These are phyloP conservation scores for Chondrilla cf. caribensis DNA, from an alignment of 37 sponge, comb jelly and placozoan genomes.

Conservation along the genomic window DNA sequence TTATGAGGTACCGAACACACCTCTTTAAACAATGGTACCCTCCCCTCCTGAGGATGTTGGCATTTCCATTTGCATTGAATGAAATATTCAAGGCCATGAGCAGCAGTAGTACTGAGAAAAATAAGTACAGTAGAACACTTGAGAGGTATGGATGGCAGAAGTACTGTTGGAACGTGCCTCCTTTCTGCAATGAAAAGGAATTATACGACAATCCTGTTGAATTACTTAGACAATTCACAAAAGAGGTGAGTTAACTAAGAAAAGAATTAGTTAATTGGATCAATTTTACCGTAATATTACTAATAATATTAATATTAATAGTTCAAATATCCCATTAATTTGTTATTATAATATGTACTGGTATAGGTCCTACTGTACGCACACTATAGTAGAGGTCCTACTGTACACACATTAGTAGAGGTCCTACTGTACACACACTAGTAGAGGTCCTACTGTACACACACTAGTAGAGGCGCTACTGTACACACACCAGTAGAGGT, in stretches of 20 bases:
- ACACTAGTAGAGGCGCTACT: too few relatives aligned
- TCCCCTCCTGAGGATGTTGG: not conserved
- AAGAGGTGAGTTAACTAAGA: not conserved
- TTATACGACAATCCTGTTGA: not conserved
- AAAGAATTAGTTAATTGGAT: too few relatives aligned
- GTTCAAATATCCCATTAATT: too few relatives aligned
- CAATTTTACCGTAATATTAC: too few relatives aligned
- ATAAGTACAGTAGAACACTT: not conserved
- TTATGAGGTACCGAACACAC: not conserved
- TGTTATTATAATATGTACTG: too few relatives aligned
- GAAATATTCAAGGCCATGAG: not conserved
- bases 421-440: too few relatives aligned
- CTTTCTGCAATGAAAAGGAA: not conserved
- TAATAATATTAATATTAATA: too few relatives aligned
- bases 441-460: too few relatives aligned
- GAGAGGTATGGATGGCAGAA: not conserved
- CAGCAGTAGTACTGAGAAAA: not conserved
- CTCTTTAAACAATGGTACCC: not conserved
- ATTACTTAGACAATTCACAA: not conserved
- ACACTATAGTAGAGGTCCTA: too few relatives aligned
- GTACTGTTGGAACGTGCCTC: slow-evolving; percentile 6
- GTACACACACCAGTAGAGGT: too few relatives aligned
- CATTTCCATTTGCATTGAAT: not conserved
- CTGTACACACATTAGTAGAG: too few relatives aligned
- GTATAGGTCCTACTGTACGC: too few relatives aligned